These are phyloP conservation scores for Zalophus californianus DNA, from an alignment of 2,797 vertebrate genomes.

Conservation along the genomic window DNA sequence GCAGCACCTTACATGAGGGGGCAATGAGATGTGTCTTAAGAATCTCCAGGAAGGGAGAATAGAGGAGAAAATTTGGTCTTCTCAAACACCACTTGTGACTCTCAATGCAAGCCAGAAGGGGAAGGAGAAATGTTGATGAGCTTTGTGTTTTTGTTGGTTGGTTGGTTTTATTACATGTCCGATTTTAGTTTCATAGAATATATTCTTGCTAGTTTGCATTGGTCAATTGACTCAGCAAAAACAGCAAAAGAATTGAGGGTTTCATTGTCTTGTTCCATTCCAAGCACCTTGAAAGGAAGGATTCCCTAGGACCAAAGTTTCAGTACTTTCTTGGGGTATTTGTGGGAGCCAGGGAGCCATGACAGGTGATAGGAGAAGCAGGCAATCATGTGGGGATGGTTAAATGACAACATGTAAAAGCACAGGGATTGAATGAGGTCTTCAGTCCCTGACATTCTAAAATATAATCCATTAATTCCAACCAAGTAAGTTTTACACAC, in stretches of 20 bases:
- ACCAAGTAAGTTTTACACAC: background rate
- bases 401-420: background rate
- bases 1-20: background rate
- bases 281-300: background rate
- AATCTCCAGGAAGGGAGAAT: background rate
- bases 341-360: background rate
- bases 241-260: background rate
- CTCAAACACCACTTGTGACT: background rate
- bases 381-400: too few relatives aligned
- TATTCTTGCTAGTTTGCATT: constrained; percentile 20
- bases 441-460: background rate
- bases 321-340: background rate
- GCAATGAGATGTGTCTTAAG: background rate
- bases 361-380: background rate
- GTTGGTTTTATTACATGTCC: background rate
- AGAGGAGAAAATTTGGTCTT: background rate
- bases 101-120: background rate
- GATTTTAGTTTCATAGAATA: constrained; percentile 17
- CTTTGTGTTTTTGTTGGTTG: background rate
- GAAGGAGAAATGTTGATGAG: background rate
- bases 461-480: background rate
- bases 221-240: background rate
- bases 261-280: background rate
- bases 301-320: background rate
- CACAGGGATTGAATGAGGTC: background rate